Conservation (phyloP, 1,140 invertebrate genomes). For the Procambarus clarkii region DNA sequence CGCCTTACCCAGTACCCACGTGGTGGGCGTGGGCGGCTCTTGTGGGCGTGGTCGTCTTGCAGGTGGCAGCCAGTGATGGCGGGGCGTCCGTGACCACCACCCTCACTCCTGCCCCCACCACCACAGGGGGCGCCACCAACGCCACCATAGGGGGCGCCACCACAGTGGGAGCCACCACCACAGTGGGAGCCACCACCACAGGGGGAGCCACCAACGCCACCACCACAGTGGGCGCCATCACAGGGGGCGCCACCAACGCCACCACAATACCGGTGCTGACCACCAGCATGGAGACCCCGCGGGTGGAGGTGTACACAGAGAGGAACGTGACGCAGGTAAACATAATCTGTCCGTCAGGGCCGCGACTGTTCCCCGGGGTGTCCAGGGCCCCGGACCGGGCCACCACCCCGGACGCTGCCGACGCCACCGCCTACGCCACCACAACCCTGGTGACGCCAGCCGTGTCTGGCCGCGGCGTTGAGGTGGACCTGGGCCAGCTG, state of each 20-base stretch:
- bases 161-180: too few species aligned
- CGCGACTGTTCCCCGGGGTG: not conserved
- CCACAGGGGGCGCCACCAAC: not conserved
- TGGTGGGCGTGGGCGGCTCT: not conserved
- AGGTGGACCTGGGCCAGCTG: conserved; percentile 11
- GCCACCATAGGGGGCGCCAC: too few species aligned
- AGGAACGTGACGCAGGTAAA: conserved; percentile 28
- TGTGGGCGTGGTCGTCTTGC: not conserved
- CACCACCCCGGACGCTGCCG: not conserved
- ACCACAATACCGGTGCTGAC: too few species aligned
- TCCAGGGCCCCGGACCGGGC: not conserved
- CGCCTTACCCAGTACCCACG: not conserved
- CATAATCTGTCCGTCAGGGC: not conserved
- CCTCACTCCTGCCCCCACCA: not conserved
- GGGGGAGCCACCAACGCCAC: too few species aligned
- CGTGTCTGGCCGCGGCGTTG: not conserved
- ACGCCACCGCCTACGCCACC: not conserved
- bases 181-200: too few species aligned
- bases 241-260: too few species aligned
- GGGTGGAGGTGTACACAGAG: not conserved
- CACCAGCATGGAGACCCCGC: too few species aligned
- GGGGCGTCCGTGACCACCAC: not conserved
- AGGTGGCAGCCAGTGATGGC: not conserved
- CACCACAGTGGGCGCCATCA: too few species aligned
- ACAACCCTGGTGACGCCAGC: not conserved